Base-by-base conservation (phyloP, 2,888 invertebrate species). In the Ormyrus pomaceus region DNA sequence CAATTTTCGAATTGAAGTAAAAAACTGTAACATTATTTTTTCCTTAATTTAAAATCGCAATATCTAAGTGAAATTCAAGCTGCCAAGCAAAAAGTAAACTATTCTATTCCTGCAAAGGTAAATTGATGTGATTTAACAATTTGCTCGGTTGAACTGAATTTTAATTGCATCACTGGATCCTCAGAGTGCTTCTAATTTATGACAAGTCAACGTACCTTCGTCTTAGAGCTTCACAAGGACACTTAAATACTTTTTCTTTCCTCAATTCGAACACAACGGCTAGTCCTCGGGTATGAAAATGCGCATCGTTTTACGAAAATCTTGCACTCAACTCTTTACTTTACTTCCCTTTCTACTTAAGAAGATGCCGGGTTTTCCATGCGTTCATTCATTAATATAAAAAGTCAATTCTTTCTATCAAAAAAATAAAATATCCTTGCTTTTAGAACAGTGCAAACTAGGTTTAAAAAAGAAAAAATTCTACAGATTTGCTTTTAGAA, bases 201-300 rank as follows among this genome's bases (percentile, higher is more conserved):
- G n/a, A 55, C 73, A 80, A 80, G 19, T 69, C n/a, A 81, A 81
- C 81, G 77, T 81, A 81, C 81, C 81, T 81, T 81, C 55, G 11
- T 53, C 45, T 77, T 55, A 77, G 61, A 65, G 74, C 59, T 55
- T 77, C 77, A 76, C 61, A 71, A 71, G 61, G 66, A 75, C 71
- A 75, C 66, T 80, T 53, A 71, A 48, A 2, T 61, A 50, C 10
- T 48, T 46, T 64, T 53, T 65, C 56, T 59, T 72, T 56, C 68
- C 56, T 69, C 48, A 34, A 46, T 59, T 50, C 46, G 65, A 50
- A 68, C 72, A 68, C 61, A 72, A 77, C 70, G 53, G 50, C 53
- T 7, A 76, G 53, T 46, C 46, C 50, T 73, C 69, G 48, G 55
- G 58, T 73, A 71, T 46, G 64, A 70, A 66, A 73, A 65, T 70